Evolutionary conservation across 2,113 vertebrate species (phyloP).

Genomic region (Myanophis thanlyinensis): DNA sequence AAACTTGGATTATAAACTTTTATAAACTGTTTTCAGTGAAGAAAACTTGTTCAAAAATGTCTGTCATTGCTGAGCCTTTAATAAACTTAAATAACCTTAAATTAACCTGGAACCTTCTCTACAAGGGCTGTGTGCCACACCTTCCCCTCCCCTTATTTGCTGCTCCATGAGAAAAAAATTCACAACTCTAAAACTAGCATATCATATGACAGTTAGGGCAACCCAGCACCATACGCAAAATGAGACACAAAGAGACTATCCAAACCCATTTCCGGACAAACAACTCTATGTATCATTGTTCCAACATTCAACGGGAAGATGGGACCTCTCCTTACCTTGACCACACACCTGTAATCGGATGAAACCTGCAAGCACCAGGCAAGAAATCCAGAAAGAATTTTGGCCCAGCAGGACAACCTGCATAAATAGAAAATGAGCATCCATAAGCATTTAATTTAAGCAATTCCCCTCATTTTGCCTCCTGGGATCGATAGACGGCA

Average conservation of each 20-base stretch:
- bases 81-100: background rate
- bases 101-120: background rate
- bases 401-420: background rate
- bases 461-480: background rate
- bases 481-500: background rate
- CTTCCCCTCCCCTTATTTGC: background rate
- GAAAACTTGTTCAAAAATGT: background rate
- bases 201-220: background rate
- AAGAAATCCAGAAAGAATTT: background rate
- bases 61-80: background rate
- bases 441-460: background rate
- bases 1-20: no score
- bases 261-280: background rate
- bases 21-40: background rate
- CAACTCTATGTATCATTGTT: background rate
- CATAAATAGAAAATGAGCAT: background rate
- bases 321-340: background rate
- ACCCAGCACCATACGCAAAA: background rate
- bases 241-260: background rate
- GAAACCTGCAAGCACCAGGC: background rate
- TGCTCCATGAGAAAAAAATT: background rate
- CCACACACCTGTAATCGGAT: background rate
- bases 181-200: background rate
- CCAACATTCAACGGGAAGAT: background rate
- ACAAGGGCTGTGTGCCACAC: background rate